Evolutionary conservation across 2,888 invertebrate genomes (phyloP), one percentile per base, ranked within the genome.

Genomic region (Tanypteryx hageni): DNA sequence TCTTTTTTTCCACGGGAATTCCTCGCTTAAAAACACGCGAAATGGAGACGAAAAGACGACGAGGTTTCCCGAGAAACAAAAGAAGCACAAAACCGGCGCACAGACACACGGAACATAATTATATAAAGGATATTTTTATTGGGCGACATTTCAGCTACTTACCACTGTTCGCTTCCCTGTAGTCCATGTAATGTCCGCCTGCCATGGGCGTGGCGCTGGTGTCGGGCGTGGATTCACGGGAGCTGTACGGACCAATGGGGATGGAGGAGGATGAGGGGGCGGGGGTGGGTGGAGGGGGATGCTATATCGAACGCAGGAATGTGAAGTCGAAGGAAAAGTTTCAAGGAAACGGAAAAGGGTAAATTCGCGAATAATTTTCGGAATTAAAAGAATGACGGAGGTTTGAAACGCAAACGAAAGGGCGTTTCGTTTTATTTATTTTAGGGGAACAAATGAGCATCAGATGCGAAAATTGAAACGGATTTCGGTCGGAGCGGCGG

Each of bases 141-240:
- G n/a, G n/a, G n/a, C n/a, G n/a, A n/a, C n/a, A n/a, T n/a, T n/a
- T n/a, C n/a, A n/a, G 11, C 27, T 0, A 89, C 93, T 93, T 11
- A 93, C 92, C 92, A 16, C 82, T 76, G 83, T 83, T 86, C 0
- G 92, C 84, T 18, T 92, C 85, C 68, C 92, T n/a, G 92, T 92
- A 84, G 92, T 92, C 84, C 92, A 92, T 82, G 76, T 92, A 82
- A 92, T 92, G 85, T 22, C 92, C 92, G 92, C 89, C 89, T 10
- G 89, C 61, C 89, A 89, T 89, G 18, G 89, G 64, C 31, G 61
- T 44, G 93, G 98, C 98, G 92, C 98, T 98, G 94, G 98, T 98
- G 95, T 98, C 98, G 7, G 98, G 98, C 92, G 98, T 98, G 93
- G 98, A 98, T 95, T 98, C 98, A 94, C 98, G 96, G 61, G 89